Base-by-base conservation (phyloP, 2,113 vertebrate species). In the Colinus virginianus region DNA sequence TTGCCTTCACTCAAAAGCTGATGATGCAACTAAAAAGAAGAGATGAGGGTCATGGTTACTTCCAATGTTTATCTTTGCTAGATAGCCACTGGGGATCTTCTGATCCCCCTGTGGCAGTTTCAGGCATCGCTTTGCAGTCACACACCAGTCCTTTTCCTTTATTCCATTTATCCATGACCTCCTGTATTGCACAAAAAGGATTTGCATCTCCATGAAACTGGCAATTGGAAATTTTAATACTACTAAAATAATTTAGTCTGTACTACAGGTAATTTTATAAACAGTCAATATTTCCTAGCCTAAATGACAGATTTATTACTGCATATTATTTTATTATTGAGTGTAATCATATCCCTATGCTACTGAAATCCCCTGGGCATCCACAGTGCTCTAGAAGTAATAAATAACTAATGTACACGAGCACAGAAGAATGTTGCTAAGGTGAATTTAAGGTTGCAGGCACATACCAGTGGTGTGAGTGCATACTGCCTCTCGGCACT, bases 321-420 rank as follows among this genome's bases (percentile, higher is more conserved):
- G 66, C 66, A 85, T 80, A 96, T 97, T 95, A 96, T 93, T 96
- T 96, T 96, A 94, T 92, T 96, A 95, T 93, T 92, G 90, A 95
- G 36, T 87, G 77, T 94, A 97, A 95, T 96, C 96, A 93, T 86
- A 96, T 95, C 85, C 90, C 84, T 90, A 88, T 93, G 94, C 85
- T 95, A 45, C 88, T 80, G 86, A 95, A 95, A 92, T 96, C 93
- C 92, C 82, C 43, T 96, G 95, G 87, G 93, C 53, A 90, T 91
- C 42, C 85, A 90, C 80, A 66, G 38, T 78, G 72, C 59, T 87
- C 83, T 64, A 79, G 46, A 87, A 58, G 92, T 87, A 95, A 97
- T 96, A 96, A 96, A 96, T 96, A 96, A 96, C 85, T 78, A 85
- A 55, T 20, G 38, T 68, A 59, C 63, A 20, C 7, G 34, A 45